A percentile compares a stretch with the other conserved stretches of the same genome.
Conservation (phyloP, 2,797 vertebrate species). For the Lepus townsendii region DNA sequence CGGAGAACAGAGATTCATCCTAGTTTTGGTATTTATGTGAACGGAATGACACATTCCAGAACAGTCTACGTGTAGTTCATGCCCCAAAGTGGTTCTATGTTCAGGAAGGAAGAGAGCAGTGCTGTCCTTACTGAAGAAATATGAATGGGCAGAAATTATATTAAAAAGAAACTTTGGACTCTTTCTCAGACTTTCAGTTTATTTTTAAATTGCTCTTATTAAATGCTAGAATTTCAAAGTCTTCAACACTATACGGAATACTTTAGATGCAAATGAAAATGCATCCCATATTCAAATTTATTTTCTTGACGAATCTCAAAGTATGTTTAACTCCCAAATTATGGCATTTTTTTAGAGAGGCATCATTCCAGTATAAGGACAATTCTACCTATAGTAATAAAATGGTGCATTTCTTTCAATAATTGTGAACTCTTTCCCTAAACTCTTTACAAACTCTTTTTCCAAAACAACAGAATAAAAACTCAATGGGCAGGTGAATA, state of each 20-base stretch:
- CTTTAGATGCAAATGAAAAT: not conserved
- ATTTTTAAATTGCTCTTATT: not conserved
- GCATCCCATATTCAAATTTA: not conserved
- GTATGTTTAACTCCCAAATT: not conserved
- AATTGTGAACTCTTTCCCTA: slow-evolving; percentile 27
- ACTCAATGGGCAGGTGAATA: not conserved
- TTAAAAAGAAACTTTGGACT: not conserved
- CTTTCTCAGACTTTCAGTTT: not conserved
- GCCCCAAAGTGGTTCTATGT: not conserved
- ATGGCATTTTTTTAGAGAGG: slow-evolving; percentile 26
- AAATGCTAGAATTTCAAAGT: not conserved
- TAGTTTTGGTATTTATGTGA: slow-evolving; percentile 35
- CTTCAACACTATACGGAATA: not conserved
- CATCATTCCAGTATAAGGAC: not conserved
- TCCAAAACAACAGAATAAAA: slow-evolving; percentile 37
- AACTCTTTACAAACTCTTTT: slow-evolving; percentile 28
- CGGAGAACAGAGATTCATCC: slow-evolving; percentile 43
- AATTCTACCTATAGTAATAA: not conserved
- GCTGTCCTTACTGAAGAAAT: not conserved
- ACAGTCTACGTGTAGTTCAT: not conserved
- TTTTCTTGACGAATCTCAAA: slow-evolving; percentile 53
- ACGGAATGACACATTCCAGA: not conserved
- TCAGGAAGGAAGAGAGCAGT: not conserved
- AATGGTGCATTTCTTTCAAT: slow-evolving; percentile 21
- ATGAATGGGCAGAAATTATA: not conserved